Evolutionary conservation across 2,888 invertebrate genomes (phyloP).

Genomic region (Digitonthophagus gazella): DNA sequence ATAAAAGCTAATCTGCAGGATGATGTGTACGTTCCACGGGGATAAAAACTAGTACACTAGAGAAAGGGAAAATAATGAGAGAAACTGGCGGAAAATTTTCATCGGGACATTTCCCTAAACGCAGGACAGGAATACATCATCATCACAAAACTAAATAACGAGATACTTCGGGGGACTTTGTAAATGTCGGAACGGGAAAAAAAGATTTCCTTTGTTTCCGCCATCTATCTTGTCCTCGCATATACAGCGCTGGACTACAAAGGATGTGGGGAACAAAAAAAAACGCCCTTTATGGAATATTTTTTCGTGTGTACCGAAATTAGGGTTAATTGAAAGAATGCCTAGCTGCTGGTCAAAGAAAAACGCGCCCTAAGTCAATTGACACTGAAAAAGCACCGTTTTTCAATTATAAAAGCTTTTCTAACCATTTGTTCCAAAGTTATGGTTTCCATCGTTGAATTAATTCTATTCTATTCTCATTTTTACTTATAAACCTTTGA

Average conservation of each 20-base stretch:
- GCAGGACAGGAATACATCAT: neutral
- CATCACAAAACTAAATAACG: neutral
- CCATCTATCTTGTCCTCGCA: neutral
- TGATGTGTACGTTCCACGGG: neutral
- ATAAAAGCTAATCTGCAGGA: neutral
- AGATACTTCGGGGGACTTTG: neutral
- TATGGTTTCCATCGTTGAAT: no score
- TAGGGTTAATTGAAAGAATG: neutral
- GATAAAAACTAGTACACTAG: neutral
- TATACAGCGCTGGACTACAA: neutral
- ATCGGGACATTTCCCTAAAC: neutral
- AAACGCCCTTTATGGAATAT: neutral
- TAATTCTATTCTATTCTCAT: neutral
- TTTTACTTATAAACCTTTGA: neutral
- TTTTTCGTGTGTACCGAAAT: neutral
- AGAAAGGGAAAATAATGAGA: neutral
- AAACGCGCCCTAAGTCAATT: neutral
- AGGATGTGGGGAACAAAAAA: neutral
- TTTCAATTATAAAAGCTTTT: no score
- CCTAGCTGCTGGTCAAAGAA: no score
- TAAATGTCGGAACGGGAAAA: neutral
- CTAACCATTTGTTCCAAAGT: no score
- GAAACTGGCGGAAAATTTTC: neutral
- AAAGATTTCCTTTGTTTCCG: neutral
- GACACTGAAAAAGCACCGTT: neutral